phyloP scores from a whole-genome alignment of 2,888 invertebrate species.

The Antheraea yamamai region DNA sequence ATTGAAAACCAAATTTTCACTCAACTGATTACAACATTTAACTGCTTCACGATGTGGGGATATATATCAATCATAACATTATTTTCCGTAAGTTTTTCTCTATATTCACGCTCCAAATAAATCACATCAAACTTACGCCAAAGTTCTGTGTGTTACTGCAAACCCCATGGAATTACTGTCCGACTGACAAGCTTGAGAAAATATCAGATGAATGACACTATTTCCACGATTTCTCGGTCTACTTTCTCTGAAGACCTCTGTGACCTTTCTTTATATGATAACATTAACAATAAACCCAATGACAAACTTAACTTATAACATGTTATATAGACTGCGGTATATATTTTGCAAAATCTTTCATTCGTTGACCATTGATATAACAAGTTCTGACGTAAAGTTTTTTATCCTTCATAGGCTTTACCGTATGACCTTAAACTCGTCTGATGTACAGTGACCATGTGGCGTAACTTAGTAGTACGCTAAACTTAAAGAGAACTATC shows the following conservation, averaged over 20 bases:
- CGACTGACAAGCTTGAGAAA: not conserved
- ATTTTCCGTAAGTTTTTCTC: not conserved
- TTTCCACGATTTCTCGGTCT: not conserved
- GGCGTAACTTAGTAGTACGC: too few species aligned
- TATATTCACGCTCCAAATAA: not conserved
- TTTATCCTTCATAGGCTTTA: too few species aligned
- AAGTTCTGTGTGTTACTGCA: not conserved
- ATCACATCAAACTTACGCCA: slow-evolving; percentile 1
- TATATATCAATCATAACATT: not conserved
- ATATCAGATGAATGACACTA: not conserved
- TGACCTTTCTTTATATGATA: not conserved
- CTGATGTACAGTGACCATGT: too few species aligned
- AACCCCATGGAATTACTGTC: not conserved
- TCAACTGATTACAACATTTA: not conserved
- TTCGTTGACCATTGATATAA: not conserved
- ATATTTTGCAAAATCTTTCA: not conserved
- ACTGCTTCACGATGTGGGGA: not conserved
- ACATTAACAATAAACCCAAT: not conserved
- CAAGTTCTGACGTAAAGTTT: too few species aligned
- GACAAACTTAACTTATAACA: not conserved
- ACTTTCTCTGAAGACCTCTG: not conserved
- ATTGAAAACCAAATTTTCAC: too few species aligned
- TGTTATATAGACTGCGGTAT: not conserved
- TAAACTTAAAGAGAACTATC: too few species aligned
- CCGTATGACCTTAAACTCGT: too few species aligned